Base-by-base conservation (phyloP, 2,888 invertebrate genomes). In the Mesoligia furuncula region DNA sequence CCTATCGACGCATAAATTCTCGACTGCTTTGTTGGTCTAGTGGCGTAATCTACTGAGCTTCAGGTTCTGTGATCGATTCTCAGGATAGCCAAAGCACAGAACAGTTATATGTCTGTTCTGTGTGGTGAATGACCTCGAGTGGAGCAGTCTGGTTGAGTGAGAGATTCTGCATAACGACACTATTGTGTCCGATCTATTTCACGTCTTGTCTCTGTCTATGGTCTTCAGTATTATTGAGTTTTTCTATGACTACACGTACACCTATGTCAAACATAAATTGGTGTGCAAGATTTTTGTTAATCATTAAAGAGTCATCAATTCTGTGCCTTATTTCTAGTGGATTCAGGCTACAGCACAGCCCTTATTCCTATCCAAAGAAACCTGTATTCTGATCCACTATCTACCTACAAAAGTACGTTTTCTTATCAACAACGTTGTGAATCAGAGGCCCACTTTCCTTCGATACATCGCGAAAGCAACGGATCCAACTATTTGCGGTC, bases 401-500 rank as follows among this genome's bases (percentile, higher is more conserved):
- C 64, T 69, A 78, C 36, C 17, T 59, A 74, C 76, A 73, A 74
- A 79, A 77, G 71, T 73, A 81, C 77, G 88, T 80, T 71, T 85
- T 87, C 90, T 93, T 94, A 94, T 93, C 93, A 93, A 93, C 92
- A 93, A 88, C 92, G 82, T 87, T 90, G 94, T 91, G 93, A 93
- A 94, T 93, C 91, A 91, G 90, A 92, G 93, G 91, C 92, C 94
- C 90, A 94, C 96, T 96, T 95, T 96, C 95, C 80, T 91, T 57
- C 82, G 91, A 94, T 94, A 93, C 93, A 94, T 94, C 93, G 89
- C 90, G 93, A 95, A 95, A 94, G 95, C 95, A 94, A 93, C 95
- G 94, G 94, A 94, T 94, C 92, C 90, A 90, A 90, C 91, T 90
- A 93, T 94, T 94, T 96, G 95, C 93, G 95, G 95, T 96, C 94